Evolutionary conservation across 1,140 invertebrate species (phyloP), one percentile per base, ranked within the genome.

Genomic region (Caenorhabditis remanei): DNA sequence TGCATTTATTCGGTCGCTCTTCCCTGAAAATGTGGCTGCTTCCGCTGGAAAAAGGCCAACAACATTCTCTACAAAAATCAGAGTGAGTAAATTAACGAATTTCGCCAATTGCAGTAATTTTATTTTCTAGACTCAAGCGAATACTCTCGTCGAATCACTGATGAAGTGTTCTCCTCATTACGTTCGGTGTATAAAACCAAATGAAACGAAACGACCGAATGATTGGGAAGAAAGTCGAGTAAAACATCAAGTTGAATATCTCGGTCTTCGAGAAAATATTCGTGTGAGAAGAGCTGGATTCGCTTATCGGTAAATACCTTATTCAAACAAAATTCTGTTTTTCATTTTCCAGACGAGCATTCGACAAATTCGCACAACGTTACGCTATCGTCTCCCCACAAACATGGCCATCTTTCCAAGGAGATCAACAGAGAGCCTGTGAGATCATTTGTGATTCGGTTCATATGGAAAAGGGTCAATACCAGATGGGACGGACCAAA

Each of bases 121-220:
- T 79, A 14, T 46, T 56, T 67, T 88, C 46, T 89, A 94, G 93
- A 95, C 93, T 58, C 95, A 96, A 92, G 95, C 95, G 13, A 95
- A 95, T 91, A 93, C 94, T 79, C 93, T 96, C n/a, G 95, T 96
- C 3, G 94, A 94, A 16, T 95, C 95, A 85, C 90, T 96, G 88
- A 95, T 95, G 94, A 94, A 94, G 88, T 96, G 95, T 90, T 95
- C 95, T 7, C 95, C 95, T 41, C 95, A 96, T 94, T 95, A 95
- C 89, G 94, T 96, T 56, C 92, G 95, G 50, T 96, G 96, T 91
- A 95, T 96, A 86, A 96, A 96, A 91, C 95, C 95, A 4, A 96
- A 96, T 91, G 95, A 96, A 91, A 95, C 95, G 11, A 96, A 96
- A 91, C 94, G 94, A 91, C 93, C 94, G 93, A 95, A 94, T 89